Conservation (phyloP, 2,113 vertebrate species). For the Cavia aperea region DNA sequence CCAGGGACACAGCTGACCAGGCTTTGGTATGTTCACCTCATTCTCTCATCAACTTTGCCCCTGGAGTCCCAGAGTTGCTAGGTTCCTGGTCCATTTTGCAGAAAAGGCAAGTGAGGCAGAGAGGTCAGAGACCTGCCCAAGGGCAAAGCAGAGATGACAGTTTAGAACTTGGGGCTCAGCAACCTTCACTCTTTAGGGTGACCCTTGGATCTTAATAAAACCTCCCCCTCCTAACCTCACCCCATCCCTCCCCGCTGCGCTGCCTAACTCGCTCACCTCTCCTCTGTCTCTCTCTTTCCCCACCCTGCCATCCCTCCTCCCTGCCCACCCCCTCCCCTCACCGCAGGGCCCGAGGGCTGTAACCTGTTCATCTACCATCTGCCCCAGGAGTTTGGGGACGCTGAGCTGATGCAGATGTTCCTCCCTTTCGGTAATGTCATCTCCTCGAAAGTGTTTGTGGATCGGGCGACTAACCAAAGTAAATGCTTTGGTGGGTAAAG, state of each 20-base stretch:
- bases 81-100: not conserved
- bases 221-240: constrained; percentile 56
- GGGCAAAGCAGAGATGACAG: constrained; percentile 40
- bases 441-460: constrained; percentile 99
- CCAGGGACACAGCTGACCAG: not conserved
- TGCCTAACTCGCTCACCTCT: constrained; percentile 70
- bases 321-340: constrained; percentile 50
- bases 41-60: not conserved
- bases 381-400: constrained; percentile 99
- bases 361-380: constrained; percentile 99
- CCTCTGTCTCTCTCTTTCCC: constrained; percentile 70
- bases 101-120: constrained; percentile 21
- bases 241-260: constrained; percentile 57
- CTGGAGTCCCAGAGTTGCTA: not conserved
- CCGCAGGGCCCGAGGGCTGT: constrained; percentile 97
- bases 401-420: constrained; percentile 99
- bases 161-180: constrained; percentile 30
- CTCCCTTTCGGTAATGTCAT: constrained; percentile 99
- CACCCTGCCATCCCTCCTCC: constrained; percentile 55
- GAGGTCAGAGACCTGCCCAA: constrained; percentile 29
- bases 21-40: not conserved
- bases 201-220: constrained; percentile 48
- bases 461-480: constrained; percentile 99
- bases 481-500: constrained; percentile 99
- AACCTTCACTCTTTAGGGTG: not conserved